Evolutionary conservation across 1,140 invertebrate genomes (phyloP), one percentile per base, ranked within the genome.

Genomic region (Hycleus cichorii): DNA sequence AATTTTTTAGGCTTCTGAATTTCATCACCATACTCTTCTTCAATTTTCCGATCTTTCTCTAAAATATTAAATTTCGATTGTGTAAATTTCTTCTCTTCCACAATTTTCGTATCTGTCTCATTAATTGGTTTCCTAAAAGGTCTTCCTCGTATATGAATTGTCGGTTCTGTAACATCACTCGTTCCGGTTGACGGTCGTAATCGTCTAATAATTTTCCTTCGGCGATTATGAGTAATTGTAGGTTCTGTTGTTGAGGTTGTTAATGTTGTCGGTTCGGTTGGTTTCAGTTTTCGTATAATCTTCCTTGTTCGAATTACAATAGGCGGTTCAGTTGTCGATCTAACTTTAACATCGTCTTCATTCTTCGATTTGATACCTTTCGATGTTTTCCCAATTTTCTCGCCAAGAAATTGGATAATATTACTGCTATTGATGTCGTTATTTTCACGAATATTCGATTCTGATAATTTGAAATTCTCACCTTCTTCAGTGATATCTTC

Each of bases 371-470:
- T 57, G 32, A 39, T 49, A 43, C 39, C 11, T 39, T 56, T 42
- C 24, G 11, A 47, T 27, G 57, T 52, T 53, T 54, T 59, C 39
- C 43, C 57, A 47, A 9, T 18, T 59, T 62, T 76, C 39, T 74
- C 69, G 49, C 58, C 59, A 12, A 53, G 6, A n/a, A 26, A 10
- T 8, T 10, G 50, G 46, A 66, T 60, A 42, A 60, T 58, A 25
- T 64, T 47, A 25, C 45, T 12, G 6, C 11, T 49, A 18, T 39
- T 70, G 12, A 71, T 55, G 24, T 65, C 57, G 50, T 66, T 73
- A 60, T 77, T 80, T 74, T 81, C 79, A 64, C 75, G 73, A 60
- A 81, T 78, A 47, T 77, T 78, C 62, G 74, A 78, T 70, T 81
- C 79, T 3, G 80, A 81, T 39, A 81, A 62, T 57, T 76, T 72